Evolutionary conservation across 2,797 vertebrate species (phyloP).

Genomic region (Margarornis squamiger): DNA sequence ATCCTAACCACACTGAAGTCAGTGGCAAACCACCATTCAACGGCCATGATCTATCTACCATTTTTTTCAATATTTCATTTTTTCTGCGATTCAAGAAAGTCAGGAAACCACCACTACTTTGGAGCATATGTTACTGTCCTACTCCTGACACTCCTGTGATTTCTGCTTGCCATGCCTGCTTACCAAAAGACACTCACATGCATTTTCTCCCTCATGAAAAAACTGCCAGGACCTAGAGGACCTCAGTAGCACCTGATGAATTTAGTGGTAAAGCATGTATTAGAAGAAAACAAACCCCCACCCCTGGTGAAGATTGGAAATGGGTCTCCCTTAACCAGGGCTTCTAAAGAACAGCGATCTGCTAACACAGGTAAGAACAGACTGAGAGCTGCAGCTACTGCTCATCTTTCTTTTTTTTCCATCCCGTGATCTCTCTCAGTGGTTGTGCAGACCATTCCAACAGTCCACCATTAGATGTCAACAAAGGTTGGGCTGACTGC

Average conservation of each 20-base stretch:
- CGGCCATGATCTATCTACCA: fast-evolving
- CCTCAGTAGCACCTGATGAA: background rate
- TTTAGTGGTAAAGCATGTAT: background rate
- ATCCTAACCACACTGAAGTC: background rate
- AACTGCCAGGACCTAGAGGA: background rate
- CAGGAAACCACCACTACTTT: background rate
- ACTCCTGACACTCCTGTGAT: background rate
- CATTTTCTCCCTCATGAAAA: background rate
- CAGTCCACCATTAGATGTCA: background rate
- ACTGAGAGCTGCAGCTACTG: background rate
- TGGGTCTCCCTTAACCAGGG: background rate
- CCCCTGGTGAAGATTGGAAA: background rate
- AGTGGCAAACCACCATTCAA: background rate
- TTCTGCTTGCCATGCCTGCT: background rate
- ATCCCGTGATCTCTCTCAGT: background rate
- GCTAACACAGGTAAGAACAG: background rate
- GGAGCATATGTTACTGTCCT: background rate
- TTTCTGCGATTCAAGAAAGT: background rate
- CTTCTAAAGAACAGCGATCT: background rate
- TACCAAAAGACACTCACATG: background rate
- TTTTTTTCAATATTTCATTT: background rate
- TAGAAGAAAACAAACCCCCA: background rate
- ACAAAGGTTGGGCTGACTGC: background rate
- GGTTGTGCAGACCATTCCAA: background rate
- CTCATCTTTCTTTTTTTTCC: background rate